Conservation (phyloP, 2,797 vertebrate species). For the Ispidina lecontei region DNA sequence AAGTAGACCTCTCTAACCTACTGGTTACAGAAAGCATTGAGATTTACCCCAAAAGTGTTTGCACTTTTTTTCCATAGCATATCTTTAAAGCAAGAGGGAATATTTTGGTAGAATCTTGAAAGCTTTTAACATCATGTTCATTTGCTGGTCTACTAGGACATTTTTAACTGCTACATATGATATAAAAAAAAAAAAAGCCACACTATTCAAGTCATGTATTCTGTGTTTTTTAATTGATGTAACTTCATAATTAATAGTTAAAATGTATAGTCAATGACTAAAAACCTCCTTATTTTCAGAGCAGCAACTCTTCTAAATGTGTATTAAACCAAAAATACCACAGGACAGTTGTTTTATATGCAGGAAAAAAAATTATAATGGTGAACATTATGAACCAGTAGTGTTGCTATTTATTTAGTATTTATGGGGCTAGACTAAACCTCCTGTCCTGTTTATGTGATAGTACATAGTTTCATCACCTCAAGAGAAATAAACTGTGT, state of each 20-base stretch:
- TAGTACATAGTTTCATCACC: conserved; percentile 1
- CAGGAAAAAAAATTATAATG: neutral
- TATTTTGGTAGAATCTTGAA: neutral
- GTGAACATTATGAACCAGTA: neutral
- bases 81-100: neutral
- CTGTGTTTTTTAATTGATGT: neutral
- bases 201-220: neutral
- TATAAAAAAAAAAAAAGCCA: neutral
- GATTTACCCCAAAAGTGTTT: neutral
- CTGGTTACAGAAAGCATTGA: neutral
- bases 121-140: neutral
- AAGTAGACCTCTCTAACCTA: neutral
- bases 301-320: neutral
- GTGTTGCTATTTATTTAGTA: conserved; percentile 21
- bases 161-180: neutral
- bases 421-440: conserved; percentile 57
- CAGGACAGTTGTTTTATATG: neutral
- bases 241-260: neutral
- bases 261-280: neutral
- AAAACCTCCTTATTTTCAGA: neutral
- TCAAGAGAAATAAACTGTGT: conserved; percentile 24
- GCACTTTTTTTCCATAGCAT: neutral
- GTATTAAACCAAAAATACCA: neutral
- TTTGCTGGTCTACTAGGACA: neutral
- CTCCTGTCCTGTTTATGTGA: conserved; percentile 36